Conservation (phyloP, 2,797 vertebrate species). For the Xenentodon cancila region DNA sequence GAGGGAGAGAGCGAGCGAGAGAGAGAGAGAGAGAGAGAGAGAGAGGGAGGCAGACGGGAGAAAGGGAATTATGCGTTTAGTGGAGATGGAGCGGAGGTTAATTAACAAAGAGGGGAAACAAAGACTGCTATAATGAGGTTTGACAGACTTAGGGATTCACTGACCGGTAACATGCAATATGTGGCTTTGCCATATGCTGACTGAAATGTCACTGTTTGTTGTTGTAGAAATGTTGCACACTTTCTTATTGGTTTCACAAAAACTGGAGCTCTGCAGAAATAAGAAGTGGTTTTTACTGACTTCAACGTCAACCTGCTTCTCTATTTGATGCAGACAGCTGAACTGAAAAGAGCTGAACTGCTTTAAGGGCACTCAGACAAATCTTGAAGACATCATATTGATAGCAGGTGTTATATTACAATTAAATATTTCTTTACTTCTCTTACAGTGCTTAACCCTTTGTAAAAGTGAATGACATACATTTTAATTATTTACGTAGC, state of each 20-base stretch:
- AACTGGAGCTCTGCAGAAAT: conserved; percentile 2
- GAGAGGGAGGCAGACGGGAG: background rate
- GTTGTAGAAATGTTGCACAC: background rate
- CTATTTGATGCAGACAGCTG: background rate
- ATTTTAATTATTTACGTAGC: too few species aligned
- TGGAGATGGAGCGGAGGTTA: conserved; percentile 32
- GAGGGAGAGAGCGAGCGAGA: conserved; percentile 39
- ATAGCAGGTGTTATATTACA: too few species aligned
- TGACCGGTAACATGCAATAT: conserved; percentile 2
- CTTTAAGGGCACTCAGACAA: too few species aligned
- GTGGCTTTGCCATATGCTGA: background rate
- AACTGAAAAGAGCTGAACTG: background rate
- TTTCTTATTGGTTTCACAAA: background rate
- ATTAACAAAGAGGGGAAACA: conserved; percentile 2
- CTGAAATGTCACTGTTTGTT: background rate
- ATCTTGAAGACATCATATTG: too few species aligned
- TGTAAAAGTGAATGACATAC: too few species aligned
- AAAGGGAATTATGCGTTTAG: conserved; percentile 45
- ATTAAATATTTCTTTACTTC: too few species aligned
- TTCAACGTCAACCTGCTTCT: background rate
- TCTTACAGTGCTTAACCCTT: too few species aligned
- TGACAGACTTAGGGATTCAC: conserved; percentile 36
- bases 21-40: conserved; percentile 9
- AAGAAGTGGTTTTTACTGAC: conserved; percentile 8
- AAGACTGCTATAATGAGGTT: conserved; percentile 32